Percentiles rank a stretch among this genome's conserved stretches.
These are phyloP conservation scores for Ericerus pela DNA, from an alignment of 1,140 invertebrate species.

Conservation along the genomic window DNA sequence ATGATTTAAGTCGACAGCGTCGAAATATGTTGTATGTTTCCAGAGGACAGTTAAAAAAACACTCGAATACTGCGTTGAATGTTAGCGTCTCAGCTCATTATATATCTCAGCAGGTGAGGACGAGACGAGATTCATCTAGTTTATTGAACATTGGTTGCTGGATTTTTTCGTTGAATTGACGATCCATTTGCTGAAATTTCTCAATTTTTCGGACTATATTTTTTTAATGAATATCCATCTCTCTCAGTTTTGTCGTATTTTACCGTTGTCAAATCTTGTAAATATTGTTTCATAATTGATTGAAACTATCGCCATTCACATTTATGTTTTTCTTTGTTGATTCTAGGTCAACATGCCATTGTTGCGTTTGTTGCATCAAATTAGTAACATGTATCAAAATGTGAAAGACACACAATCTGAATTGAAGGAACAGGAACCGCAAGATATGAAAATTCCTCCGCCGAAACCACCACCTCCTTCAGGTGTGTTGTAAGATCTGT, in stretches of 20 bases:
- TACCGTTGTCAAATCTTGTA: too few species aligned
- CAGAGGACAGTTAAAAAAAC: conserved; percentile 70
- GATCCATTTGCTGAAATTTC: neutral
- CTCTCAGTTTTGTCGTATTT: neutral
- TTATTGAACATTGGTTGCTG: neutral
- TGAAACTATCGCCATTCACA: neutral
- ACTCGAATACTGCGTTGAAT: conserved; percentile 74
- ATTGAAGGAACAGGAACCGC: conserved; percentile 48
- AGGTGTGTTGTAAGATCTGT: neutral
- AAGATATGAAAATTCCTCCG: conserved; percentile 8
- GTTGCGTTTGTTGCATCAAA: conserved; percentile 81
- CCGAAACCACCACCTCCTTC: conserved; percentile 9
- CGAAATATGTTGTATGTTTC: conserved; percentile 73
- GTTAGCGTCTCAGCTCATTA: conserved; percentile 72
- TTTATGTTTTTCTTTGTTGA: neutral
- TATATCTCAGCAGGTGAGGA: conserved; percentile 64
- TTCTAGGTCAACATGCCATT: conserved; percentile 90
- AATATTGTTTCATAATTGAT: too few species aligned
- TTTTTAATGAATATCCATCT: neutral
- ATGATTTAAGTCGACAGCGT: conserved; percentile 59
- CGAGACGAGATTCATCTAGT: neutral
- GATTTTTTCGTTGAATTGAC: neutral
- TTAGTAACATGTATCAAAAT: conserved; percentile 94
- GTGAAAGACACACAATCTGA: conserved; percentile 87
- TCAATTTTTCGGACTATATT: neutral